Evolutionary conservation across 2,888 invertebrate genomes (phyloP).

Genomic region (Tholera decimalis): DNA sequence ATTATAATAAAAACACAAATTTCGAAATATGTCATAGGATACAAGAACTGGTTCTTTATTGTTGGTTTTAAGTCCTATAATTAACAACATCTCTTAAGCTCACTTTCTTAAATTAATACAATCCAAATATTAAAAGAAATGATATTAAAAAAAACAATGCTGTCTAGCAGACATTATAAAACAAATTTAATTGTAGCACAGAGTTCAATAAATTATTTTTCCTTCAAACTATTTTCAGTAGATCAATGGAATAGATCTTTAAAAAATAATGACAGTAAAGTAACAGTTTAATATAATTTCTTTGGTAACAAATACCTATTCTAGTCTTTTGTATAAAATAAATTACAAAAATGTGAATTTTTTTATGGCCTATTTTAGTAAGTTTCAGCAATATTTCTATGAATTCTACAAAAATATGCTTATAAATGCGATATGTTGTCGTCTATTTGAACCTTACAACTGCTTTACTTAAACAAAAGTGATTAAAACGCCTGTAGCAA

Average conservation of each 20-base stretch:
- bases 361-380: not conserved
- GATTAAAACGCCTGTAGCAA: slow-evolving; percentile 6
- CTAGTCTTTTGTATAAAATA: slow-evolving; percentile 1
- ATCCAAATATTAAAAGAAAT: no score
- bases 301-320: slow-evolving; percentile 43
- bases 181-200: not conserved
- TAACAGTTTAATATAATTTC: slow-evolving; percentile 39
- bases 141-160: no score
- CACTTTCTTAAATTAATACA: no score
- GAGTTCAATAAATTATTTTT: slow-evolving; percentile 3
- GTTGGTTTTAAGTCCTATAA: no score
- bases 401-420: not conserved
- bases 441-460: not conserved
- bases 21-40: no score
- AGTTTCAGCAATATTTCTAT: not conserved
- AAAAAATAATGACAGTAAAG: slow-evolving; percentile 22
- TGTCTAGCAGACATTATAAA: no score
- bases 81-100: no score
- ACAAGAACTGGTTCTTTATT: no score
- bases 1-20: no score
- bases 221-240: not conserved
- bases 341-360: slow-evolving; percentile 8
- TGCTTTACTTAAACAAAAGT: not conserved
- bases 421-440: slow-evolving; percentile 1
- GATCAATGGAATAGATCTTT: slow-evolving; percentile 1